Evolutionary conservation across 2,888 invertebrate genomes (phyloP).

Genomic region (Polietes domitor): DNA sequence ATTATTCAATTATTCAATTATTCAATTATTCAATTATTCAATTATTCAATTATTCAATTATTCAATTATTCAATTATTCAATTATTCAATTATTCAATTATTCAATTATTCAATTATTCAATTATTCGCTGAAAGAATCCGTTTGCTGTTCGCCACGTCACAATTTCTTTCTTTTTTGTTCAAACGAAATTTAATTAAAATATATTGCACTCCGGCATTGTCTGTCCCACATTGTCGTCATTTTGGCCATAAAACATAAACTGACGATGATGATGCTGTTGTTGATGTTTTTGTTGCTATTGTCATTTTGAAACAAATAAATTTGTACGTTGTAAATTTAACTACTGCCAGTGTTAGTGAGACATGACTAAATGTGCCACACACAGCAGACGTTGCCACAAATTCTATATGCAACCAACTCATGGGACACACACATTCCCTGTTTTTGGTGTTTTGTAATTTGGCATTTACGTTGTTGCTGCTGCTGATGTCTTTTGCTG

Average conservation of each 20-base stretch:
- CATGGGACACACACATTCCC: background rate
- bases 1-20: too few species aligned
- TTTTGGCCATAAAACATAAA: slow-evolving; percentile 20
- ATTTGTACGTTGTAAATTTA: slow-evolving; percentile 29
- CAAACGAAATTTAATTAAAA: slow-evolving; percentile 25
- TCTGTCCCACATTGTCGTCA: slow-evolving; percentile 19
- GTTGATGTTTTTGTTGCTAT: background rate
- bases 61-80: background rate
- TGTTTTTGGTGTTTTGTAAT: slow-evolving; percentile 28
- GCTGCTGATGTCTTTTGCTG: background rate
- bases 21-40: too few species aligned
- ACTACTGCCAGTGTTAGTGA: slow-evolving; percentile 25
- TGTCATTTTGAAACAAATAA: slow-evolving; percentile 30
- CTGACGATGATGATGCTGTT: background rate
- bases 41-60: background rate
- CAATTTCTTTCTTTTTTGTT: background rate
- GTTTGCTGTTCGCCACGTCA: background rate
- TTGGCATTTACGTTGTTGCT: slow-evolving; percentile 8
- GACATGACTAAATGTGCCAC: slow-evolving; percentile 37
- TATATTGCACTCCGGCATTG: background rate
- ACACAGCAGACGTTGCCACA: slow-evolving; percentile 18
- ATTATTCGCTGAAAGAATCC: background rate
- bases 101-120: background rate
- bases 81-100: background rate
- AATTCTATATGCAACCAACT: background rate